These are phyloP conservation scores for Palythoa grandiflora DNA, from an alignment of 92 coral and sea anemone genomes.

Conservation along the genomic window DNA sequence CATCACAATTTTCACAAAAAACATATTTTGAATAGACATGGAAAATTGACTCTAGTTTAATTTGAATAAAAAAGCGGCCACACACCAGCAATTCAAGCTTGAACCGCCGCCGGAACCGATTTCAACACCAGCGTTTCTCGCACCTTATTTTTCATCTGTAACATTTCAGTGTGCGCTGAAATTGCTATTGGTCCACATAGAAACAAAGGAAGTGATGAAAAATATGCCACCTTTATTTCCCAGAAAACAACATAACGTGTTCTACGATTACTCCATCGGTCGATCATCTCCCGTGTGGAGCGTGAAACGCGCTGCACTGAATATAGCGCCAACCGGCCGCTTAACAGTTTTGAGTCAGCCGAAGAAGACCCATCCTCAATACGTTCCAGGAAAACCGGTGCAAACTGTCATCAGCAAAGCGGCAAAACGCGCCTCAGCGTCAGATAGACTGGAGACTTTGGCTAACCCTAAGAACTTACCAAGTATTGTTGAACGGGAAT, in stretches of 20 bases:
- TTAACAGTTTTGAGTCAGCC: slow-evolving; percentile 71
- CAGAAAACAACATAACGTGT: slow-evolving; percentile 86
- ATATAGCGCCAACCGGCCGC: slow-evolving; percentile 61
- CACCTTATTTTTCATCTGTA: not conserved
- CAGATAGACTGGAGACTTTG: slow-evolving; percentile 76
- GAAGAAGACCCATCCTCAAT: slow-evolving; percentile 77
- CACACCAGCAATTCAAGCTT: too few species aligned
- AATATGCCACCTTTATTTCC: not conserved
- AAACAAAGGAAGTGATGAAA: not conserved
- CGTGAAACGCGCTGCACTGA: slow-evolving; percentile 69
- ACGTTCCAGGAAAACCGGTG: slow-evolving; percentile 78
- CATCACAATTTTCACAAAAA: too few species aligned
- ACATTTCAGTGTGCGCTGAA: not conserved
- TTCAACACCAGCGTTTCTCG: not conserved
- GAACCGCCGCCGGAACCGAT: too few species aligned
- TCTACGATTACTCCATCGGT: slow-evolving; percentile 86
- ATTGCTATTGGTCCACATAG: not conserved
- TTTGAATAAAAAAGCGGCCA: too few species aligned
- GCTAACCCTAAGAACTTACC: slow-evolving; percentile 74
- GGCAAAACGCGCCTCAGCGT: slow-evolving; percentile 79
- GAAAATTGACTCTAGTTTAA: too few species aligned
- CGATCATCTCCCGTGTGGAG: slow-evolving; percentile 93
- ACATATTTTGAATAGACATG: too few species aligned
- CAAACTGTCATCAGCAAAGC: slow-evolving; percentile 68
- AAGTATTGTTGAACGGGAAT: slow-evolving; percentile 76